Evolutionary conservation across 1,140 invertebrate species (phyloP).

Genomic region (Drosophila nebulosa): DNA sequence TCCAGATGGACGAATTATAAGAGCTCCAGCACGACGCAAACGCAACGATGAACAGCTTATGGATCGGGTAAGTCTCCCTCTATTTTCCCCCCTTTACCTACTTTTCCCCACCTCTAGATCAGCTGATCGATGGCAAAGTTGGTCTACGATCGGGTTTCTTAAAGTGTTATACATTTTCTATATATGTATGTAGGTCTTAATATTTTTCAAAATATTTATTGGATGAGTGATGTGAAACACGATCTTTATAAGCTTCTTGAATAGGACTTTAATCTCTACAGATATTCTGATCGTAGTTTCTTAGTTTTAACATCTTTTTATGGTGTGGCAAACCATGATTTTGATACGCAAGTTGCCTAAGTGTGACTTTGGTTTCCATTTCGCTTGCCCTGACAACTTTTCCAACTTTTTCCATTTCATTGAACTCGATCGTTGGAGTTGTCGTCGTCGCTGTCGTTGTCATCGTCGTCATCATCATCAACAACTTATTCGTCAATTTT

Average conservation of each 20-base stretch:
- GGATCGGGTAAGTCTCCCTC: slow-evolving; percentile 67
- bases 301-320: neutral
- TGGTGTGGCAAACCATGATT: neutral
- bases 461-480: neutral
- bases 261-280: neutral
- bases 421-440: slow-evolving; percentile 32
- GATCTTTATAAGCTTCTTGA: too few relatives aligned
- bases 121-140: neutral
- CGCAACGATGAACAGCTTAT: slow-evolving; percentile 74
- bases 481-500: neutral
- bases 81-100: too few relatives aligned
- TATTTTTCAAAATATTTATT: too few relatives aligned
- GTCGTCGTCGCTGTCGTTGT: neutral
- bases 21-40: slow-evolving; percentile 69
- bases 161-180: too few relatives aligned
- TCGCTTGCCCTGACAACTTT: slow-evolving; percentile 5
- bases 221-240: too few relatives aligned
- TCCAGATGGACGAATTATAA: slow-evolving; percentile 71
- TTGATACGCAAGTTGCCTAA: neutral
- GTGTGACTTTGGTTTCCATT: neutral
- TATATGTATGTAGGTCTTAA: too few relatives aligned
- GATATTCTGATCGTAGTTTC: neutral
- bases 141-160: neutral
- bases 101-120: neutral
- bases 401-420: slow-evolving; percentile 33